A percentile compares a stretch with the other conserved stretches of the same genome.
phyloP scores from a whole-genome alignment of 2,888 invertebrate species.

The Pristionchus mayeri region DNA sequence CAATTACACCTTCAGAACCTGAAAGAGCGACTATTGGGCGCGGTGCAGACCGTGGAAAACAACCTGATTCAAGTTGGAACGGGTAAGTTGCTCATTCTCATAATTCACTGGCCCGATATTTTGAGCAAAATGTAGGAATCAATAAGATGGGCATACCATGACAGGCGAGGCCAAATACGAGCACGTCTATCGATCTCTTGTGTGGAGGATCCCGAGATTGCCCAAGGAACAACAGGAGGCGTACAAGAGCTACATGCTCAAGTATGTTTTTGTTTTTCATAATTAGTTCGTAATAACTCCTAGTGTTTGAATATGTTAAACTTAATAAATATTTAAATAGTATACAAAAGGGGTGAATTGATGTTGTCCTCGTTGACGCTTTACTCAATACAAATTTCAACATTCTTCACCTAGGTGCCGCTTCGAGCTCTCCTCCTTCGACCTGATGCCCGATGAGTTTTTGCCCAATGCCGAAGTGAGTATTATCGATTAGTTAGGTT shows the following conservation, averaged over 20 bases:
- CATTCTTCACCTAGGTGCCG: slow-evolving; percentile 77
- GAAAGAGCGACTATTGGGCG: slow-evolving; percentile 81
- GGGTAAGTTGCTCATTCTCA: slow-evolving; percentile 76
- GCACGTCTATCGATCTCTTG: slow-evolving; percentile 93
- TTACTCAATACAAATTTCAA: background rate
- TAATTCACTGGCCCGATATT: background rate
- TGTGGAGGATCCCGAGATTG: slow-evolving; percentile 96
- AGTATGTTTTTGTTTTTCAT: slow-evolving; percentile 53
- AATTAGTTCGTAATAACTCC: no score
- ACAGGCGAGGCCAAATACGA: slow-evolving; percentile 94
- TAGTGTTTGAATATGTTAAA: background rate
- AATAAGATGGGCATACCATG: no score
- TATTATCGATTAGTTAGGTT: background rate
- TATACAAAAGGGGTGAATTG: background rate
- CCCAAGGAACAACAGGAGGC: slow-evolving; percentile 99
- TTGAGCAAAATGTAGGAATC: background rate
- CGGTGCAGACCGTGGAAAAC: slow-evolving; percentile 90
- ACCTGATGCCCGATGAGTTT: slow-evolving; percentile 94
- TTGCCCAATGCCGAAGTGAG: slow-evolving; percentile 84
- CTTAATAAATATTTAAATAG: background rate
- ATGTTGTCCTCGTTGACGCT: background rate
- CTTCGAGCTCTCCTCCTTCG: slow-evolving; percentile 95
- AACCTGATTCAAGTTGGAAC: slow-evolving; percentile 95
- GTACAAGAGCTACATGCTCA: slow-evolving; percentile 96
- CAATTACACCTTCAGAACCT: slow-evolving; percentile 67